Base-by-base conservation (phyloP, 2,113 vertebrate species). In the Sinocyclocheilus anshuiensis region DNA sequence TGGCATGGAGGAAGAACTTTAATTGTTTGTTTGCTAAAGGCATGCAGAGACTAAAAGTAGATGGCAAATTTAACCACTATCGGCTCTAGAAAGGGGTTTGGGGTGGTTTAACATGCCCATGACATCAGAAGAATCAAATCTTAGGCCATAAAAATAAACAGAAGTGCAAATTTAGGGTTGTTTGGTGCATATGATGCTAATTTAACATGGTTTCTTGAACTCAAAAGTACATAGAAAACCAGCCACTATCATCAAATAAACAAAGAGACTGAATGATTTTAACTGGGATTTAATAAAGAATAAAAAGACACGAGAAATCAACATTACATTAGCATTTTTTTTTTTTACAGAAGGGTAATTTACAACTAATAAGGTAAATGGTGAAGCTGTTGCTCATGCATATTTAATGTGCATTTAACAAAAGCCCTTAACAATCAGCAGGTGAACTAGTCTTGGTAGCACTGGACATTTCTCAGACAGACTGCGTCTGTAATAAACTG, bases 261-360 rank as follows among this genome's bases (percentile, higher is more conserved):
- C 33, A 53, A 69, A 13, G n/a, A 67, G 22, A 53, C 16, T 18
- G 11, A 29, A 48, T 55, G 36, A 71, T 81, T 89, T 92, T 69
- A 90, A 92, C 89, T 87, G 88, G 88, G 72, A 92, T 92, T 92
- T 92, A 92, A 90, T 92, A 86, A 90, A 90, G 89, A 89, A 87
- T 90, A 90, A 90, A 91, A 91, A 88, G 59, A 84, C 88, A 90
- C 80, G 81, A 88, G 77, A 85, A 90, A 90, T 87, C 75, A 86
- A 89, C 80, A 87, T 85, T 33, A 90, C 75, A 89, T 87, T 86
- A 53, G 88, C 77, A 80, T 83, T 78, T 72, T 86, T 78, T 72
- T 86, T 88, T 90, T 88, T 92, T 48, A 92, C 90, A 92, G 87
- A 77, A 74, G 77, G 53, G 86, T 88, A 85, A 90, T 90, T 89